Evolutionary conservation across 2,888 invertebrate species (phyloP).

Genomic region (Polymixis flavicincta): DNA sequence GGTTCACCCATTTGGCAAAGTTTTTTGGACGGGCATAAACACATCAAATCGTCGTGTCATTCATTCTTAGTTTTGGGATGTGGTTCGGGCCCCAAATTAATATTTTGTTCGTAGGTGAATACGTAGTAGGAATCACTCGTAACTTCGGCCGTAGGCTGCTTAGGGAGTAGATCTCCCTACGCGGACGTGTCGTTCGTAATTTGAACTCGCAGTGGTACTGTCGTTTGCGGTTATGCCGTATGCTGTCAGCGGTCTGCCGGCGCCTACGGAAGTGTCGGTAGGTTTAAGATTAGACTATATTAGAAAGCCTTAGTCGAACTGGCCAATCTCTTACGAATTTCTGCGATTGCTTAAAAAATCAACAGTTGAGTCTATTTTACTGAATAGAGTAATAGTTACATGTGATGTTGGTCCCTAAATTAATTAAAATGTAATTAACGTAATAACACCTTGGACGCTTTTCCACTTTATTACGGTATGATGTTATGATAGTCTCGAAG

Average conservation of each 20-base stretch:
- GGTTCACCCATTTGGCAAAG: too few species aligned
- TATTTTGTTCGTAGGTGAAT: too few species aligned
- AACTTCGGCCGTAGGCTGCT: too few species aligned
- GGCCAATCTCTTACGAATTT: neutral
- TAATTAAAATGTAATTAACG: constrained; percentile 14
- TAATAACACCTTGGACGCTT: neutral
- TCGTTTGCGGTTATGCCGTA: neutral
- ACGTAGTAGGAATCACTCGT: too few species aligned
- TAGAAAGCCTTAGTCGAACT: neutral
- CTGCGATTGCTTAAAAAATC: neutral
- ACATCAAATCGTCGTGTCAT: too few species aligned
- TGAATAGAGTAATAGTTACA: neutral
- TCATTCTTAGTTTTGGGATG: too few species aligned
- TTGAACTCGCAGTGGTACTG: neutral
- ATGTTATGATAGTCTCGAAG: neutral
- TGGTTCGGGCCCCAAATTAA: too few species aligned
- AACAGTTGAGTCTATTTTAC: neutral
- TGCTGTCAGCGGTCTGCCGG: neutral
- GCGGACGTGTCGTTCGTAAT: neutral
- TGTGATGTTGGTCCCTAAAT: constrained; percentile 6
- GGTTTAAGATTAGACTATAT: neutral
- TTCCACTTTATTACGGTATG: neutral
- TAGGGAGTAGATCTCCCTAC: too few species aligned
- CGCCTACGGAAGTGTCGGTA: neutral
- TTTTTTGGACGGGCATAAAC: too few species aligned